phyloP scores from a whole-genome alignment of 2,888 invertebrate genomes.

The Cetonia aurata region DNA sequence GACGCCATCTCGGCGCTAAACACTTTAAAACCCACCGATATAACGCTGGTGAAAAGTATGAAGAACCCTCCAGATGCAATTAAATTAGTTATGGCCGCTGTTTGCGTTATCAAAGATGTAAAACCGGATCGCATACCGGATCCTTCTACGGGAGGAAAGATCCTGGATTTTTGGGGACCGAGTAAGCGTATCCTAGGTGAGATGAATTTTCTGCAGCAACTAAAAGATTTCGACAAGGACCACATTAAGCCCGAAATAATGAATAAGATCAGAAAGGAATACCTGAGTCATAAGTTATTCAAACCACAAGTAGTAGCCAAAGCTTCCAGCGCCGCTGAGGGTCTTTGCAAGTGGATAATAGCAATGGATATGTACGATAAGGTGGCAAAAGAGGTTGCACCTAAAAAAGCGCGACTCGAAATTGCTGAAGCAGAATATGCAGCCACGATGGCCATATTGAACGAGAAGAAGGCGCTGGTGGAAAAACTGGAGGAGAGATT shows the following conservation, averaged over 20 bases:
- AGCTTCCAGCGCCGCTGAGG: constrained; percentile 95
- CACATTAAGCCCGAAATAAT: constrained; percentile 81
- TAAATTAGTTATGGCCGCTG: constrained; percentile 89
- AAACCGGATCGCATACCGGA: constrained; percentile 83
- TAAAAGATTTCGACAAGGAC: constrained; percentile 88
- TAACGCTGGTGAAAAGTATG: constrained; percentile 89
- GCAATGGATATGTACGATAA: constrained; percentile 92
- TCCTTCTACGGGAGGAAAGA: constrained; percentile 76
- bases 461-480: constrained; percentile 85
- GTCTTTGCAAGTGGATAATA: constrained; percentile 90
- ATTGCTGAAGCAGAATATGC: constrained; percentile 86
- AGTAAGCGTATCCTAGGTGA: constrained; percentile 86
- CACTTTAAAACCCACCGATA: constrained; percentile 87
- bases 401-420: constrained; percentile 85
- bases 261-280: constrained; percentile 82
- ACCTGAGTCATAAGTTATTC: constrained; percentile 81
- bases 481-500: constrained; percentile 82
- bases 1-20: constrained; percentile 82
- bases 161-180: constrained; percentile 87
- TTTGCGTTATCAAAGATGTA: constrained; percentile 88
- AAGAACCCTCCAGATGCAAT: constrained; percentile 87
- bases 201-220: constrained; percentile 80
- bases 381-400: constrained; percentile 85
- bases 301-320: constrained; percentile 85
- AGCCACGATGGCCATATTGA: constrained; percentile 86